A percentile compares a stretch with the other conserved stretches of the same genome.
These are phyloP conservation scores for Morone chrysops DNA, from an alignment of 2,113 vertebrate genomes.

Conservation along the genomic window DNA sequence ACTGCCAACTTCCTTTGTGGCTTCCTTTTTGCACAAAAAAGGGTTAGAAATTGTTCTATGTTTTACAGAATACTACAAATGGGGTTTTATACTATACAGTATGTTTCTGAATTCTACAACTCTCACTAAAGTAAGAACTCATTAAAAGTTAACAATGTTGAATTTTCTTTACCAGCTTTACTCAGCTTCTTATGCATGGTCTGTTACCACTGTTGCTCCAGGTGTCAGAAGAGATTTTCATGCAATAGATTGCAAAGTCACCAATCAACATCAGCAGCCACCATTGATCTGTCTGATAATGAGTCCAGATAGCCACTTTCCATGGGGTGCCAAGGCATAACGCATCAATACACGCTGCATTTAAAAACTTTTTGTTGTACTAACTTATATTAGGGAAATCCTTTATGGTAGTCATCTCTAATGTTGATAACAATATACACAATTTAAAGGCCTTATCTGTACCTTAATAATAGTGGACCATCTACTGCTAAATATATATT, in stretches of 20 bases:
- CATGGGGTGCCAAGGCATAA: constrained; percentile 45
- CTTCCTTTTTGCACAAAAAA: not conserved
- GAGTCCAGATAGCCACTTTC: constrained; percentile 57
- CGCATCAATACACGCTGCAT: constrained; percentile 56
- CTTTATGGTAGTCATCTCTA: not conserved
- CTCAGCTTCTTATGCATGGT: constrained; percentile 45
- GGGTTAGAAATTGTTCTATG: no score
- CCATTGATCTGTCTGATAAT: constrained; percentile 74
- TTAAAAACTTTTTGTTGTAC: constrained; percentile 51
- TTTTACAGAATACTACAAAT: not conserved
- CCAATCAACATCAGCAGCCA: constrained; percentile 63
- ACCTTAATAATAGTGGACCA: no score
- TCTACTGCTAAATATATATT: no score
- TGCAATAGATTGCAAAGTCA: constrained; percentile 69
- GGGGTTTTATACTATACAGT: not conserved
- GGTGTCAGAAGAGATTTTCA: constrained; percentile 52
- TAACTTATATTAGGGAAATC: constrained; percentile 18
- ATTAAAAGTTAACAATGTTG: constrained; percentile 22
- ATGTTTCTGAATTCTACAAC: not conserved
- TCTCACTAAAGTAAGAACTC: constrained; percentile 1
- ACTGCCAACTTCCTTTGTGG: not conserved
- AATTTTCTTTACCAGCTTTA: not conserved
- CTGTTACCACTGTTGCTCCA: constrained; percentile 37
- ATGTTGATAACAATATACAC: not conserved
- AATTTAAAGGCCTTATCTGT: not conserved